These are phyloP conservation scores for Drosophila bunnanda DNA, from an alignment of 2,888 invertebrate genomes.

Conservation along the genomic window DNA sequence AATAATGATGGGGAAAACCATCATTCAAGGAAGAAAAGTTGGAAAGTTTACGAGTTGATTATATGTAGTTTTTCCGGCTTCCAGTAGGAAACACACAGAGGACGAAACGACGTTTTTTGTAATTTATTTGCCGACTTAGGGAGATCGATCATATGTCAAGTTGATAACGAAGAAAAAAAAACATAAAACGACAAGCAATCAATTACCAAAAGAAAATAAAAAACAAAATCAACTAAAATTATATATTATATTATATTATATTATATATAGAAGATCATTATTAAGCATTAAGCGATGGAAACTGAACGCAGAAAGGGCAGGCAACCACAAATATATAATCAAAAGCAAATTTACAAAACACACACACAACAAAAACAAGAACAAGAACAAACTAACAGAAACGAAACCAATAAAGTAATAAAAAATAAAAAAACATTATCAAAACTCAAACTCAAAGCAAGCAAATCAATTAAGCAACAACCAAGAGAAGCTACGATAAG, in stretches of 20 bases:
- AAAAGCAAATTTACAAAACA: slow-evolving; percentile 47
- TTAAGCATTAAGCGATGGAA: slow-evolving; percentile 28
- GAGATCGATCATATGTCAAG: slow-evolving; percentile 37
- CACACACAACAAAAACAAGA: slow-evolving; percentile 17
- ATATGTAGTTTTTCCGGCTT: slow-evolving; percentile 31
- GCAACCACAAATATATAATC: slow-evolving; percentile 45
- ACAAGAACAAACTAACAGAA: slow-evolving; percentile 6
- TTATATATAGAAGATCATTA: slow-evolving; percentile 28
- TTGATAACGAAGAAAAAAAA: slow-evolving; percentile 17
- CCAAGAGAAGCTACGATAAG: slow-evolving; percentile 12
- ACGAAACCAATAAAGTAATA: slow-evolving; percentile 1
- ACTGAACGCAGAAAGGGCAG: slow-evolving; percentile 20
- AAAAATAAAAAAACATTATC: slow-evolving; percentile 33
- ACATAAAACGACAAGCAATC: slow-evolving; percentile 68
- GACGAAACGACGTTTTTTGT: slow-evolving; percentile 17
- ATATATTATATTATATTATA: slow-evolving; percentile 32
- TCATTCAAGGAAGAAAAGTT: slow-evolving; percentile 23
- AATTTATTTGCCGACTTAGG: slow-evolving; percentile 28
- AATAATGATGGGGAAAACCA: slow-evolving; percentile 11
- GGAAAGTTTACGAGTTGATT: slow-evolving; percentile 16
- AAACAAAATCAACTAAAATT: slow-evolving; percentile 30
- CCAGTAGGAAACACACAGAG: slow-evolving; percentile 25
- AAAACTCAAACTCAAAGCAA: slow-evolving; percentile 46
- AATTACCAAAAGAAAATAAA: slow-evolving; percentile 54
- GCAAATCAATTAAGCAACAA: slow-evolving; percentile 45